Evolutionary conservation across 1,140 invertebrate species (phyloP).

Genomic region (Tetraneura akinire): DNA sequence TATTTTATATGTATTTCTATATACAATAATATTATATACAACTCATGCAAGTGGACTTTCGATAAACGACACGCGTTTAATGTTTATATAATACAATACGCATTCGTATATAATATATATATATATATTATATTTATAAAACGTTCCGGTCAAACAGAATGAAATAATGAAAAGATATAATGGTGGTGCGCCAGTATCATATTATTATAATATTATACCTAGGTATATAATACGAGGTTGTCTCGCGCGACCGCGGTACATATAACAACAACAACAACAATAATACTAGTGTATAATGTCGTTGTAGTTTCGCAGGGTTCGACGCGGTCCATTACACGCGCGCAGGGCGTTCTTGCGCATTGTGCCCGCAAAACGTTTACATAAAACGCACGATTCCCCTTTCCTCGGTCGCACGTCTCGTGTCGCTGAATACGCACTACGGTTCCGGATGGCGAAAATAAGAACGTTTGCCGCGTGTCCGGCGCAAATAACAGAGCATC

Average conservation of each 20-base stretch:
- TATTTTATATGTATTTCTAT: too few species aligned
- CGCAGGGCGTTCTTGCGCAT: conserved; percentile 11
- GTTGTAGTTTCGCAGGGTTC: neutral
- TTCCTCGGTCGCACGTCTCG: conserved; percentile 11
- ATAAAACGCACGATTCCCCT: neutral
- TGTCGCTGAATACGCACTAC: conserved; percentile 25
- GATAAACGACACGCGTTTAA: neutral
- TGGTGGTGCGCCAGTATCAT: too few species aligned
- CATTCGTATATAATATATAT: too few species aligned
- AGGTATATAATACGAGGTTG: too few species aligned
- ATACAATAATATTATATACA: too few species aligned
- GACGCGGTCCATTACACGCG: conserved; percentile 41
- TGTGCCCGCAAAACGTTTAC: conserved; percentile 6
- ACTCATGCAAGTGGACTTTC: neutral
- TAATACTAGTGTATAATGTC: neutral
- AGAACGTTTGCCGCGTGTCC: neutral
- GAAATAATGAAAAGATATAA: neutral
- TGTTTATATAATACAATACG: neutral
- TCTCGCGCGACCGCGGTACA: neutral
- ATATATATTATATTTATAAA: too few species aligned
- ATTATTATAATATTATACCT: too few species aligned
- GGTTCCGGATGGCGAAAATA: conserved; percentile 23
- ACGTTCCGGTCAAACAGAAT: conserved; percentile 40
- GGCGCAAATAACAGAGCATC: neutral
- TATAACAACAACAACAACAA: conserved; percentile 11